Evolutionary conservation across 2,888 invertebrate species (phyloP).

Genomic region (Plusia festucae): DNA sequence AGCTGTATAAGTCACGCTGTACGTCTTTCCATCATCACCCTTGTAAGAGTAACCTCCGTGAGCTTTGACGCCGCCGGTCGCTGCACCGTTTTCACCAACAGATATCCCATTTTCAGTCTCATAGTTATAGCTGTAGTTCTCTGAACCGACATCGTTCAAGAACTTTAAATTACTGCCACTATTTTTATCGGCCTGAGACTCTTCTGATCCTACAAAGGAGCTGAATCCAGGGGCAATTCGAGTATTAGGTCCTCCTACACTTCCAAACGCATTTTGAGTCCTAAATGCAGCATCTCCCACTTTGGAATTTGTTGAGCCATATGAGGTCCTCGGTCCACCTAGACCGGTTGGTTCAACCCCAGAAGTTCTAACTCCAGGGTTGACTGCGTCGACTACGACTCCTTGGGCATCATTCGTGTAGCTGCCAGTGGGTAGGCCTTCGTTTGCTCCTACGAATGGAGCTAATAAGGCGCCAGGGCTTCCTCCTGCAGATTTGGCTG

Average conservation of each 20-base stretch:
- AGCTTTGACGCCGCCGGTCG: slow-evolving; percentile 74
- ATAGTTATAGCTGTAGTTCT: slow-evolving; percentile 76
- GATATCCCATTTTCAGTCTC: slow-evolving; percentile 82
- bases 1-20: slow-evolving; percentile 81
- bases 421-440: slow-evolving; percentile 71
- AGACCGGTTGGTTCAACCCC: slow-evolving; percentile 71
- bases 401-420: slow-evolving; percentile 80
- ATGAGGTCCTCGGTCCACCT: slow-evolving; percentile 75
- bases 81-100: slow-evolving; percentile 75
- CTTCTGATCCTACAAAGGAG: slow-evolving; percentile 19
- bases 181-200: slow-evolving; percentile 47
- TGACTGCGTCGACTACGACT: slow-evolving; percentile 82
- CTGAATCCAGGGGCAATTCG: slow-evolving; percentile 47
- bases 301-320: slow-evolving; percentile 82
- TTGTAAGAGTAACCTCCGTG: slow-evolving; percentile 81
- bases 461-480: slow-evolving; percentile 70
- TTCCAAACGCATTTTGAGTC: slow-evolving; percentile 58
- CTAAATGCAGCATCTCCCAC: slow-evolving; percentile 83
- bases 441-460: slow-evolving; percentile 62
- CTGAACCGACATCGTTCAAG: slow-evolving; percentile 72
- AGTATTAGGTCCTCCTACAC: slow-evolving; percentile 23
- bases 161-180: slow-evolving; percentile 72
- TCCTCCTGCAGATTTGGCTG: slow-evolving; percentile 79
- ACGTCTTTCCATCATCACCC: slow-evolving; percentile 80
- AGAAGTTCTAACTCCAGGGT: slow-evolving; percentile 76